These are phyloP conservation scores for Lagodon rhomboides DNA, from an alignment of 2,797 vertebrate genomes.

Conservation along the genomic window DNA sequence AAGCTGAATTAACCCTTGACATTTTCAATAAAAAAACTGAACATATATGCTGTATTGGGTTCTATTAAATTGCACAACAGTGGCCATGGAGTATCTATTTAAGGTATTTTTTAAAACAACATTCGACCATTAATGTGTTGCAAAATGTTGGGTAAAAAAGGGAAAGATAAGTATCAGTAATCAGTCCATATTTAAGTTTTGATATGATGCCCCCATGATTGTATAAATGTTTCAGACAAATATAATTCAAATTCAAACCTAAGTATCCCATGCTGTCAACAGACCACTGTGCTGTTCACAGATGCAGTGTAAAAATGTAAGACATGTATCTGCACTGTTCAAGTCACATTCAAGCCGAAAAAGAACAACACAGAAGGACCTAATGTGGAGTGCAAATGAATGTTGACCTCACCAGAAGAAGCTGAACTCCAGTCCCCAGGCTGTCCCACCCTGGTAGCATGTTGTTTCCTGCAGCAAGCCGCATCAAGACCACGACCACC, in stretches of 20 bases:
- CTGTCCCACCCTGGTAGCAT: slow-evolving; percentile 88
- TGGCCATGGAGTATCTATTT: not conserved
- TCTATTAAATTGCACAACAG: not conserved
- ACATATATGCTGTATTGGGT: not conserved
- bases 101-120: not conserved
- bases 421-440: slow-evolving; percentile 92
- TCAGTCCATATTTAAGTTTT: not conserved
- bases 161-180: not conserved
- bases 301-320: not conserved
- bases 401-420: slow-evolving; percentile 90
- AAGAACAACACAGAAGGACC: not conserved
- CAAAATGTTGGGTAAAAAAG: not conserved
- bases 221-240: not conserved
- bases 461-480: slow-evolving; percentile 81
- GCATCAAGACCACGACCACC: slow-evolving; percentile 88
- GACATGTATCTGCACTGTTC: not conserved
- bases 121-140: not conserved
- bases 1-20: too few species aligned
- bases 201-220: not conserved
- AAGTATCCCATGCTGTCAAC: not conserved
- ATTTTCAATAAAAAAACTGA: too few species aligned
- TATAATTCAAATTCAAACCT: not conserved
- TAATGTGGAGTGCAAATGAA: not conserved
- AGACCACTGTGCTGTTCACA: slow-evolving; percentile 1
- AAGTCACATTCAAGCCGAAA: not conserved